Evolutionary conservation across 2,113 vertebrate species (phyloP).

Genomic region (Chrysemys picta): DNA sequence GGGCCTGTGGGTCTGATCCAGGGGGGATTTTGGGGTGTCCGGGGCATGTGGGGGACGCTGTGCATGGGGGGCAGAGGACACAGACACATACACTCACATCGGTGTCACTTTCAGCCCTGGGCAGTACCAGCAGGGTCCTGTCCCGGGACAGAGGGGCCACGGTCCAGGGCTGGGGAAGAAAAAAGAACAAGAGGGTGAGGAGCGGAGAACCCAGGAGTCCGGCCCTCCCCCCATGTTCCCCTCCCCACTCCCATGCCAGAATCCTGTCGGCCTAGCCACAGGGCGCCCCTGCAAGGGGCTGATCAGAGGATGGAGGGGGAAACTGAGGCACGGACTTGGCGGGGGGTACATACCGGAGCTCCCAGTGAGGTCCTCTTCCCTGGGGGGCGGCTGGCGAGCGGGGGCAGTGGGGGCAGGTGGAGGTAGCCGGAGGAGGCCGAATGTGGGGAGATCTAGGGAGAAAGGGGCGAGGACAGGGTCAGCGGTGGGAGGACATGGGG

Average conservation of each 20-base stretch:
- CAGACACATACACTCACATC: constrained; percentile 75
- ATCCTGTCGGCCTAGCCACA: background rate
- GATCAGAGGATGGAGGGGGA: background rate
- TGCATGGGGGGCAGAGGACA: background rate
- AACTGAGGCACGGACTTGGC: background rate
- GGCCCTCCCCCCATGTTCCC: background rate
- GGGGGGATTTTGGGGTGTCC: background rate
- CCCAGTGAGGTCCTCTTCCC: constrained; percentile 67
- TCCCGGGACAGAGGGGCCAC: background rate
- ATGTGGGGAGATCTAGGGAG: constrained; percentile 29
- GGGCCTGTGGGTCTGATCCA: too few species aligned
- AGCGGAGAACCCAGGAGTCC: background rate
- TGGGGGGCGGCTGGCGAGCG: background rate
- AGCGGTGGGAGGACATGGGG: too few species aligned
- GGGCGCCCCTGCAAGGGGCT: background rate
- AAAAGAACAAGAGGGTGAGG: background rate
- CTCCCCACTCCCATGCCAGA: background rate
- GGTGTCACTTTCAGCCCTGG: constrained; percentile 79
- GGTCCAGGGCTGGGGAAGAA: constrained; percentile 51
- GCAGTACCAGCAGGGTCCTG: background rate
- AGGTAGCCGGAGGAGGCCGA: constrained; percentile 63
- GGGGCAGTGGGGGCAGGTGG: constrained; percentile 67
- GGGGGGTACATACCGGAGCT: constrained; percentile 52
- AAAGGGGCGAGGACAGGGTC: background rate
- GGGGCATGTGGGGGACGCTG: background rate